A percentile compares a stretch with the other conserved stretches of the same genome.
Evolutionary conservation across 2,888 invertebrate genomes (phyloP).

Genomic region (Limnephilus lunatus): DNA sequence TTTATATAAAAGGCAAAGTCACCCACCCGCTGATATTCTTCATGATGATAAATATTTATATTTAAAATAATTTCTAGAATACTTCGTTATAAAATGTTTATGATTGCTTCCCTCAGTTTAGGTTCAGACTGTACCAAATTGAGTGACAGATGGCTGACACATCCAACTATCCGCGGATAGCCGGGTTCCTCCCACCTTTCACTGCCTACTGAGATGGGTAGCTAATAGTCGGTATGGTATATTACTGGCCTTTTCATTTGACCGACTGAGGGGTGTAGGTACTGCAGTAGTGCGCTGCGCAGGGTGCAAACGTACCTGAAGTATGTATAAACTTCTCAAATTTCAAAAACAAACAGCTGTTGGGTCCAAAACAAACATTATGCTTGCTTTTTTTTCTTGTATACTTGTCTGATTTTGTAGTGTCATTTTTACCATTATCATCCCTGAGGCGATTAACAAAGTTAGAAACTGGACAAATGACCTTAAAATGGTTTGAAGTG

Average conservation of each 20-base stretch:
- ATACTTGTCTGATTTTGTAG: no score
- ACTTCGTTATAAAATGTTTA: neutral
- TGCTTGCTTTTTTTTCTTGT: neutral
- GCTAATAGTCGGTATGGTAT: neutral
- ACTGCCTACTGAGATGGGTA: neutral
- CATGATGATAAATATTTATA: no score
- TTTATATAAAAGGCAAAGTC: no score
- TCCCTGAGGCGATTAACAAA: no score
- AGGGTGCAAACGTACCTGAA: neutral
- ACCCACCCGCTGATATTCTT: no score
- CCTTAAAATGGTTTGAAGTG: no score
- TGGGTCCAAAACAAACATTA: neutral
- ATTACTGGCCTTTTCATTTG: neutral
- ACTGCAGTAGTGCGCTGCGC: no score
- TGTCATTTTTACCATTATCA: no score
- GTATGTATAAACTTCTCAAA: neutral
- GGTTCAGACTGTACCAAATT: neutral
- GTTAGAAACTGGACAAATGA: no score
- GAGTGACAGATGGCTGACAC: neutral
- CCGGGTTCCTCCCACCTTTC: neutral
- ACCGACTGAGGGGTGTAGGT: neutral
- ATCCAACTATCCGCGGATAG: neutral
- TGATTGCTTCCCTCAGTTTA: neutral
- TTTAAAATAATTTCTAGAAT: neutral
- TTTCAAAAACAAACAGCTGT: neutral